Evolutionary conservation across 1,140 invertebrate species (phyloP).

Genomic region (Eulimnadia texana): DNA sequence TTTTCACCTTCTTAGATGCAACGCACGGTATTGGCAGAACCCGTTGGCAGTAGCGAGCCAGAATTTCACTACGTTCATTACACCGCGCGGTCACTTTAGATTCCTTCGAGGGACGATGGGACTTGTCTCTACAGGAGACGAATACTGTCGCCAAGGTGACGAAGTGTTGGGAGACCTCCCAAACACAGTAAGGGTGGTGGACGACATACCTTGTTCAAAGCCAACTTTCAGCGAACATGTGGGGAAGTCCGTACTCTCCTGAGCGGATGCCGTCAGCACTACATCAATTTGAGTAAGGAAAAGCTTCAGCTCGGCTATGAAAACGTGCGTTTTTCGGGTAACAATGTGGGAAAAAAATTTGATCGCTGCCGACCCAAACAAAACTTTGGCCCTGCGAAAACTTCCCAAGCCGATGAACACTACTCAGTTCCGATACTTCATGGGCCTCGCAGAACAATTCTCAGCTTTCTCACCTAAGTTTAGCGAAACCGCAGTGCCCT

Average conservation of each 20-base stretch:
- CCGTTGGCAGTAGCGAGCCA: slow-evolving; percentile 21
- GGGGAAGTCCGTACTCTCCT: slow-evolving; percentile 21
- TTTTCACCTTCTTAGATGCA: slow-evolving; percentile 22
- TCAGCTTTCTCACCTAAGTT: slow-evolving; percentile 1
- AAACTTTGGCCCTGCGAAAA: slow-evolving; percentile 12
- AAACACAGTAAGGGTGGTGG: slow-evolving; percentile 20
- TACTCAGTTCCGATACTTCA: slow-evolving; percentile 5
- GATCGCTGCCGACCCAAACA: slow-evolving; percentile 17
- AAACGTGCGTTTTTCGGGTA: not conserved
- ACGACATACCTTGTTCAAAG: slow-evolving; percentile 25
- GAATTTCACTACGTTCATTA: slow-evolving; percentile 24
- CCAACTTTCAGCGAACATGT: slow-evolving; percentile 18
- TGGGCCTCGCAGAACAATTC: slow-evolving; percentile 11
- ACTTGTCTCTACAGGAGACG: slow-evolving; percentile 20
- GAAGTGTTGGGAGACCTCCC: slow-evolving; percentile 20
- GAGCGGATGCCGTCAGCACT: no score
- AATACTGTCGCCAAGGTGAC: slow-evolving; percentile 20
- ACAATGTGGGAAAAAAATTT: slow-evolving; percentile 13
- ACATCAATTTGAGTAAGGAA: not conserved
- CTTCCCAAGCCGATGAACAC: slow-evolving; percentile 14
- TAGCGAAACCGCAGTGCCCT: not conserved
- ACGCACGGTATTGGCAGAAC: slow-evolving; percentile 26
- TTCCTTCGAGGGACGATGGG: slow-evolving; percentile 26
- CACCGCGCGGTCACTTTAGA: slow-evolving; percentile 24
- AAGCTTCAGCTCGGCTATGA: not conserved